A percentile compares a stretch with the other conserved stretches of the same genome.
phyloP scores from a whole-genome alignment of 2,888 invertebrate genomes.

The Ptilodon capucinus region DNA sequence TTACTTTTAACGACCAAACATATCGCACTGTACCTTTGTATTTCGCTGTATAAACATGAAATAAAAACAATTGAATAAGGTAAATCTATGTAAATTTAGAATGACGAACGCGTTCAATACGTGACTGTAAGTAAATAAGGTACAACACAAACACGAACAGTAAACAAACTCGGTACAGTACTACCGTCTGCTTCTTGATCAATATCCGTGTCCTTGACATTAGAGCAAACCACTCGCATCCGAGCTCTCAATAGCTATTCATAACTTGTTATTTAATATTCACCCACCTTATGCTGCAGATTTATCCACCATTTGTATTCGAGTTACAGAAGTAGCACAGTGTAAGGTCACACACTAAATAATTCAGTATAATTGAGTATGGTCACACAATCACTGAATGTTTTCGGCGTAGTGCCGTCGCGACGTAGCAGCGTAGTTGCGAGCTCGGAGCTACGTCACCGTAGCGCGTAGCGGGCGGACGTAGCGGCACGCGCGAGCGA shows the following conservation, averaged over 20 bases:
- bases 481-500: slow-evolving; percentile 67
- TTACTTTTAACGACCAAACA: slow-evolving; percentile 45
- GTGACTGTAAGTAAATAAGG: slow-evolving; percentile 19
- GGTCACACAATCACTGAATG: slow-evolving; percentile 53
- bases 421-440: slow-evolving; percentile 59
- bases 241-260: slow-evolving; percentile 47
- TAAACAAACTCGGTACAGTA: slow-evolving; percentile 23
- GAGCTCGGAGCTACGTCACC: slow-evolving; percentile 58
- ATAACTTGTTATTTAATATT: slow-evolving; percentile 55
- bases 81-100: neutral
- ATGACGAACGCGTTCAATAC: slow-evolving; percentile 6
- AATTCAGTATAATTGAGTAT: slow-evolving; percentile 44
- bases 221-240: slow-evolving; percentile 47
- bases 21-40: slow-evolving; percentile 14
- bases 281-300: slow-evolving; percentile 58
- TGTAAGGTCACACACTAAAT: slow-evolving; percentile 44
- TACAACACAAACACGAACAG: slow-evolving; percentile 16
- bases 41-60: neutral
- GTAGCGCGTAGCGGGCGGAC: slow-evolving; percentile 65
- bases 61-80: neutral
- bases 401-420: slow-evolving; percentile 37
- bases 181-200: slow-evolving; percentile 57
- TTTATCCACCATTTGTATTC: slow-evolving; percentile 32
- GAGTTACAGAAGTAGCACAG: slow-evolving; percentile 41
- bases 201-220: slow-evolving; percentile 79